Evolutionary conservation across 2,888 invertebrate genomes (phyloP), one percentile per base, ranked within the genome.

Genomic region (Pantelozetes paolii): DNA sequence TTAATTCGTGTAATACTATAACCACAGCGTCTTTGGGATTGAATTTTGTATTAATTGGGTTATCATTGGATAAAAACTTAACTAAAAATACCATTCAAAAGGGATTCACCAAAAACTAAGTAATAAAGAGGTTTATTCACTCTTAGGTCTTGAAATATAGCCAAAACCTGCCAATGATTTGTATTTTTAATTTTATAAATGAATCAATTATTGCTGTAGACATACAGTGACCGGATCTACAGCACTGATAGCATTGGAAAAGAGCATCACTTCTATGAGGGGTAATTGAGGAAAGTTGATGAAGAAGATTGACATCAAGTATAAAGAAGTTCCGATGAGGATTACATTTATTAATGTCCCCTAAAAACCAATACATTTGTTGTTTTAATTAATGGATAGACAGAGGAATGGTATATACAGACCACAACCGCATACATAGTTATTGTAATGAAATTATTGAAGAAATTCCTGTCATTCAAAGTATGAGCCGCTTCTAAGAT

Each of bases 221-320:
- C 82, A 81, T 78, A 85, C 85, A 1, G 86, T 85, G 2, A 86
- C 86, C 2, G 86, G 86, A 79, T 86, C 86, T 11, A 86, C 86
- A 18, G 86, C 86, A 1, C 85, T 84, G 74, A 86, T 85, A 15
- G 86, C 80, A 6, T 86, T 82, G 28, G 83, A 81, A 78, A 86
- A 86, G 40, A 85, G 81, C 23, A 86, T 78, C 64, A 77, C 76
- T 76, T 79, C 78, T 11, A 78, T 71, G 42, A 77, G 45, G 9
- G 76, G 71, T n/a, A 78, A 67, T 3, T 70, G 13, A 0, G 77
- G 67, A 11, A 54, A 73, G 1, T 77, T n/a, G n/a, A n/a, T n/a
- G 77, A 48, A 80, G 75, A 11, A 75, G 77, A 59, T 78, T 78
- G 15, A 75, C 62, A 9, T 74, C 57, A 1, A 76, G 71, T 77